phyloP scores from a whole-genome alignment of 2,888 invertebrate species.

The Eulithis prunata region DNA sequence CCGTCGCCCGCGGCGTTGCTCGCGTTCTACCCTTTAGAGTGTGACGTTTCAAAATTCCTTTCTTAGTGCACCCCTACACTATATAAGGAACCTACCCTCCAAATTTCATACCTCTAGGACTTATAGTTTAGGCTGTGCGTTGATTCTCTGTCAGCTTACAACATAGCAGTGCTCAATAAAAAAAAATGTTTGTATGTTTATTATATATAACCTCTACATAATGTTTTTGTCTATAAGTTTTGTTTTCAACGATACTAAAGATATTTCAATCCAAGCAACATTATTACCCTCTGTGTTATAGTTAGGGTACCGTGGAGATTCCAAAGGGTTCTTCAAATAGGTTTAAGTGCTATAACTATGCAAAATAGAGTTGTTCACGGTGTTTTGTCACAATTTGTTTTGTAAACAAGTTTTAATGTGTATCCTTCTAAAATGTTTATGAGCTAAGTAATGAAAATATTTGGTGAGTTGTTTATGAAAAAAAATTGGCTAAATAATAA shows the following conservation, averaged over 20 bases:
- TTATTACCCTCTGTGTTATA: constrained; percentile 34
- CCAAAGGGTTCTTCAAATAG: constrained; percentile 14
- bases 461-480: no score
- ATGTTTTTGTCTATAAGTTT: constrained; percentile 21
- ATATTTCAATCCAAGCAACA: constrained; percentile 38
- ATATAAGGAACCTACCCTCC: no score
- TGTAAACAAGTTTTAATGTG: constrained; percentile 1
- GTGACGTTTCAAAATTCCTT: no score
- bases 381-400: constrained; percentile 5
- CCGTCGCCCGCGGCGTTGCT: no score
- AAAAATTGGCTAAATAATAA: no score
- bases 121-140: no score
- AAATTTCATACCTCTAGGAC: no score
- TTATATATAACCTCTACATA: background rate
- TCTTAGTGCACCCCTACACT: no score
- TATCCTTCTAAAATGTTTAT: no score
- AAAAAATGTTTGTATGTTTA: background rate
- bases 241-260: constrained; percentile 34
- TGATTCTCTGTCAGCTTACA: no score
- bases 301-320: constrained; percentile 31
- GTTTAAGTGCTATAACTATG: constrained; percentile 20
- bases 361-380: constrained; percentile 6
- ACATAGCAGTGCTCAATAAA: background rate
- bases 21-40: no score
- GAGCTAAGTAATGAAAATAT: no score